Percentiles rank a stretch among this genome's conserved stretches.
These are phyloP conservation scores for Saguinus imperator DNA, from an alignment of 2,113 vertebrate species.

Conservation along the genomic window DNA sequence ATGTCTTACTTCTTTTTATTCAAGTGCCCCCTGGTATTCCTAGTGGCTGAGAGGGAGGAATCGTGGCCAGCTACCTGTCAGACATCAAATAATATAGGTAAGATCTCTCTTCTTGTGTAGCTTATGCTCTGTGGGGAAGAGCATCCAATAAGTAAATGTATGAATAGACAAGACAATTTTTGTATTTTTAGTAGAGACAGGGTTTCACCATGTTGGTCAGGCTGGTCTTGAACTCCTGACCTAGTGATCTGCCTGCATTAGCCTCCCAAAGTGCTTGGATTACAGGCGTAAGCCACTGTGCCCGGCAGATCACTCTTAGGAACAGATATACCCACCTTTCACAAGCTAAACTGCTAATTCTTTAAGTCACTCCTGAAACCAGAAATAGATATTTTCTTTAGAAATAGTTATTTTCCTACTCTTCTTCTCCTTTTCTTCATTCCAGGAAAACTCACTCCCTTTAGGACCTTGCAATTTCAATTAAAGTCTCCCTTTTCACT, in stretches of 20 bases:
- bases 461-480: neutral
- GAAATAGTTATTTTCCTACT: neutral
- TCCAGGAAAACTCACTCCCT: too few relatives aligned
- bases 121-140: neutral
- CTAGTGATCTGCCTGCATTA: too few relatives aligned
- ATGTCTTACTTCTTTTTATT: neutral
- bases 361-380: neutral
- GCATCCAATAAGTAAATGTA: neutral
- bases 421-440: neutral
- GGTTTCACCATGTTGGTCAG: too few relatives aligned
- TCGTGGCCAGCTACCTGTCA: neutral
- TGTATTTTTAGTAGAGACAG: too few relatives aligned
- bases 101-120: accelerated
- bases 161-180: neutral
- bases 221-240: too few relatives aligned
- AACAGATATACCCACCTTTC: neutral
- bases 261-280: too few relatives aligned
- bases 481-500: neutral
- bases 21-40: neutral
- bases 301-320: neutral
- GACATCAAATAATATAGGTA: too few relatives aligned
- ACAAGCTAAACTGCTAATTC: neutral
- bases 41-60: neutral
- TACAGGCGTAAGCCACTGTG: too few relatives aligned
- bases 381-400: too few relatives aligned